Conservation (phyloP, 2,113 vertebrate species). For the Myiozetetes cayanensis region DNA sequence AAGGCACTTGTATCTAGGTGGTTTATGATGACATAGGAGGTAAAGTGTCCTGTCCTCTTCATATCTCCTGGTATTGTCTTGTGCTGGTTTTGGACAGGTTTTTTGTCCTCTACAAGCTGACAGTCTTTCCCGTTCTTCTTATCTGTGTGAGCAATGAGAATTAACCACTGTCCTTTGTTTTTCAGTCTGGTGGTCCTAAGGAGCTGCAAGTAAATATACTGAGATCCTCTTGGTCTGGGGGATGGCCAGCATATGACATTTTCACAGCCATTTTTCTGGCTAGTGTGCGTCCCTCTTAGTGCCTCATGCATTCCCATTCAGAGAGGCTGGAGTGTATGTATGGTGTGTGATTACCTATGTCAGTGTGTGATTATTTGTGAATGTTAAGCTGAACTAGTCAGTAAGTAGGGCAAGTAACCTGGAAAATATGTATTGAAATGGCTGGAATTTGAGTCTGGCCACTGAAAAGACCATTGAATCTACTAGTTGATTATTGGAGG, state of each 20-base stretch:
- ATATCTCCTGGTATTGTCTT: not conserved
- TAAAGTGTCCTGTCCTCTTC: not conserved
- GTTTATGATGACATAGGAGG: accelerated
- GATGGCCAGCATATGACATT: not conserved
- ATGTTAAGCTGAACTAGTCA: accelerated
- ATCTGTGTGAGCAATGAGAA: not conserved
- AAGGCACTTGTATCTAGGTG: not conserved
- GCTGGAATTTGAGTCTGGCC: not conserved
- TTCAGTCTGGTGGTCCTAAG: not conserved
- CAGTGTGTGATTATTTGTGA: accelerated
- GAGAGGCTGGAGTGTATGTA: not conserved
- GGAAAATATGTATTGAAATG: not conserved
- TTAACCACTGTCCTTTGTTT: not conserved
- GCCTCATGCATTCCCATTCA: not conserved
- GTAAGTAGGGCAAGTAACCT: not conserved
- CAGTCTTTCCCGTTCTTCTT: not conserved
- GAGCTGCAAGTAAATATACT: not conserved
- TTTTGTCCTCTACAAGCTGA: not conserved
- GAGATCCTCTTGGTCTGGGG: not conserved
- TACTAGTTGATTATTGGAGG: not conserved
- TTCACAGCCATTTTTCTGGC: not conserved
- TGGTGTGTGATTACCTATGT: accelerated
- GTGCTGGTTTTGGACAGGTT: not conserved
- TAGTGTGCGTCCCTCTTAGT: not conserved
- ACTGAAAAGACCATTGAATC: not conserved